Evolutionary conservation across 30 jellyfish, hydroid and myxozoan species (phyloP).

Genomic region (Aurelia sp.): DNA sequence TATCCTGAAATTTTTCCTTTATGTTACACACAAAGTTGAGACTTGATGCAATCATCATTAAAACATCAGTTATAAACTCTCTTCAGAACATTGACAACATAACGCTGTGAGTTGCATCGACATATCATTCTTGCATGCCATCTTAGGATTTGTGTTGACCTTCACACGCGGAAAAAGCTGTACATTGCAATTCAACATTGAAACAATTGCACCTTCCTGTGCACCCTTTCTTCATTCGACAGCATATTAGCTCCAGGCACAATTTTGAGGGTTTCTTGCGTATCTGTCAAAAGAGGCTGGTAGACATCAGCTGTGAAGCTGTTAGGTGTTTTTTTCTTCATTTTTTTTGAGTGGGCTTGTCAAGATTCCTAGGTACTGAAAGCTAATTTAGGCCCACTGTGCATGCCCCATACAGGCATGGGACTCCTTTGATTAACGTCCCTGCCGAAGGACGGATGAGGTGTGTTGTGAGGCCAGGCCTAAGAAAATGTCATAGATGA

Average conservation of each 20-base stretch:
- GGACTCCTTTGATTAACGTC: too few relatives aligned
- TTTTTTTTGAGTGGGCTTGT: too few relatives aligned
- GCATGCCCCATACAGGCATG: too few relatives aligned
- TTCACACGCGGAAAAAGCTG: slow-evolving; percentile 31
- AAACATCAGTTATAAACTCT: neutral
- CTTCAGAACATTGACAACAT: neutral
- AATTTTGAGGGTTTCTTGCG: slow-evolving; percentile 36
- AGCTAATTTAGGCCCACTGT: too few relatives aligned
- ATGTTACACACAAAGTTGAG: neutral
- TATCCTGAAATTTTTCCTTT: neutral
- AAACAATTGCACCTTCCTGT: slow-evolving; percentile 28
- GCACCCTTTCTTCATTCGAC: slow-evolving; percentile 26
- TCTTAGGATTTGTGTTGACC: slow-evolving; percentile 6
- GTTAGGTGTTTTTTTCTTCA: too few relatives aligned
- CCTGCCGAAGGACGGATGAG: too few relatives aligned
- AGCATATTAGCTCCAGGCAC: slow-evolving; percentile 38
- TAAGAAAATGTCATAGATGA: too few relatives aligned
- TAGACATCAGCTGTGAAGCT: slow-evolving; percentile 14
- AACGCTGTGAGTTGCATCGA: neutral
- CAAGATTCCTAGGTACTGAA: too few relatives aligned
- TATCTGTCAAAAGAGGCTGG: slow-evolving; percentile 32
- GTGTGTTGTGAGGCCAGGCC: slow-evolving; percentile 24
- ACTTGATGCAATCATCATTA: neutral
- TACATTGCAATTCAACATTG: slow-evolving; percentile 32
- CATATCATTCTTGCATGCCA: slow-evolving; percentile 3